A percentile compares a stretch with the other conserved stretches of the same genome.
Conservation (phyloP, 2,113 vertebrate species). For the Lamprotornis superbus region DNA sequence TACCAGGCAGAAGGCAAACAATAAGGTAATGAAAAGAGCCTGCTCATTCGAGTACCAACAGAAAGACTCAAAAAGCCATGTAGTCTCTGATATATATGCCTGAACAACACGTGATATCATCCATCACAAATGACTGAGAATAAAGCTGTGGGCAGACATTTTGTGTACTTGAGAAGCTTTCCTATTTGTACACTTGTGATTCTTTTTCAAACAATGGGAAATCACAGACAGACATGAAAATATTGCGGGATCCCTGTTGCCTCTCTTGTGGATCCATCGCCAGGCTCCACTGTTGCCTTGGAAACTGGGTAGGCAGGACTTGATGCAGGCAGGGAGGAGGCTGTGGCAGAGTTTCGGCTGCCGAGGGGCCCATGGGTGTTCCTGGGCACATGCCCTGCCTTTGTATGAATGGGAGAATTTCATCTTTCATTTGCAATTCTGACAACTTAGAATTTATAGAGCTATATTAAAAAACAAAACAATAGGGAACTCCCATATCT, state of each 20-base stretch:
- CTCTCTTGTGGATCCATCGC: neutral
- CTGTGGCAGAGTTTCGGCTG: neutral
- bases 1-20: neutral
- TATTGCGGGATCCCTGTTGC: neutral
- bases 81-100: neutral
- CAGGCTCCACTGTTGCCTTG: constrained; percentile 14
- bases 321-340: neutral
- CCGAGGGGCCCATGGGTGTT: neutral
- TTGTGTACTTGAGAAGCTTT: neutral
- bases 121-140: neutral
- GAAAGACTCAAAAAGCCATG: neutral
- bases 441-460: neutral
- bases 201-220: neutral
- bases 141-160: neutral
- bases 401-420: neutral
- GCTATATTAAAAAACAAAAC: neutral
- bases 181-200: neutral
- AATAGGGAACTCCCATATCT: neutral
- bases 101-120: neutral
- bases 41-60: neutral
- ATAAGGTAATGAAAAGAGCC: neutral
- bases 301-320: constrained; percentile 15
- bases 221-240: neutral
- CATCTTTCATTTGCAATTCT: neutral
- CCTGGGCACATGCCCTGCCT: neutral